Percentiles rank a stretch among this genome's conserved stretches.
These are phyloP conservation scores for Engraulis encrasicolus DNA, from an alignment of 2,113 vertebrate genomes.

Conservation along the genomic window DNA sequence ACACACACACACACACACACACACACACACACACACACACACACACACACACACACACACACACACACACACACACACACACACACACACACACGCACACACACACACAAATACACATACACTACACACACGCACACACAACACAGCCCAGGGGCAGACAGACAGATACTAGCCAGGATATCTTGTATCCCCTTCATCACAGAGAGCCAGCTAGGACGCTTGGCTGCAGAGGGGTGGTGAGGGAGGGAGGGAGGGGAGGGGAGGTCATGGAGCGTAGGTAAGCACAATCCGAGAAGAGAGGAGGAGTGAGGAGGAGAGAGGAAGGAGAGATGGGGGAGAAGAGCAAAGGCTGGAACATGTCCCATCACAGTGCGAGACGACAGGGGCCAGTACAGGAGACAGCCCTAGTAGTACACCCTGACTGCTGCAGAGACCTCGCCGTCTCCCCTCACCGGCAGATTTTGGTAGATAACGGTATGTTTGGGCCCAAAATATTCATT, in stretches of 20 bases:
- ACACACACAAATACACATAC: slow-evolving; percentile 62
- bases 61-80: slow-evolving; percentile 38
- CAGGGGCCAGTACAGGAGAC: slow-evolving; percentile 24
- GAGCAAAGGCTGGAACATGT: slow-evolving; percentile 33
- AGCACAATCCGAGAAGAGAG: slow-evolving; percentile 22
- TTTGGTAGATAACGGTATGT: neutral
- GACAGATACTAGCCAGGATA: slow-evolving; percentile 66
- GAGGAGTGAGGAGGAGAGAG: no score
- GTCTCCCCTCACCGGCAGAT: neutral
- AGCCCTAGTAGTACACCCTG: neutral
- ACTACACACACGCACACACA: slow-evolving; percentile 51
- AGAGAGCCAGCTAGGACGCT: slow-evolving; percentile 45
- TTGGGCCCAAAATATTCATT: slow-evolving; percentile 2
- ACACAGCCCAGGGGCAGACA: slow-evolving; percentile 63
- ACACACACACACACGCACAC: slow-evolving; percentile 70
- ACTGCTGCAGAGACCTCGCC: no score
- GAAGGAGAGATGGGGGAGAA: slow-evolving; percentile 17
- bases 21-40: slow-evolving; percentile 65
- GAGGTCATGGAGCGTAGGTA: neutral
- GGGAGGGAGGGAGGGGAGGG: no score
- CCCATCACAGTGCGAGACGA: slow-evolving; percentile 43
- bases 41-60: slow-evolving; percentile 66
- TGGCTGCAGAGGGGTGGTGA: slow-evolving; percentile 40
- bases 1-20: slow-evolving; percentile 66
- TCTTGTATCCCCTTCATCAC: slow-evolving; percentile 68